Evolutionary conservation across 2,888 invertebrate genomes (phyloP), one percentile per base, ranked within the genome.

Genomic region (Zaprionus obscuricornis): DNA sequence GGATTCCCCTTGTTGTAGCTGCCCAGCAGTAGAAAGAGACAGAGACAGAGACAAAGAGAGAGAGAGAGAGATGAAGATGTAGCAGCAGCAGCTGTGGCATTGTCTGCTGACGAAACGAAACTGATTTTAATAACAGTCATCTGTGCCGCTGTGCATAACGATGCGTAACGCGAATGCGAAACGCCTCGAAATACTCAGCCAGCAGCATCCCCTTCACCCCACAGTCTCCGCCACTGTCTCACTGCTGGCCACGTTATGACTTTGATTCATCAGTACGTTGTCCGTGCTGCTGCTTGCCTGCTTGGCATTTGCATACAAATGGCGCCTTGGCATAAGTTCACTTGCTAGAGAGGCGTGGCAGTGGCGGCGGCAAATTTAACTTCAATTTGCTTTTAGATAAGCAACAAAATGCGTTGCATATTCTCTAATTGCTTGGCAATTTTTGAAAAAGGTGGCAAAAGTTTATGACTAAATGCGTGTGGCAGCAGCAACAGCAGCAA

Each of bases 131-230:
- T 86, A 85, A 82, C 84, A 78, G 82, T 86, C 87, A 86, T 85
- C 81, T 85, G n/a, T n/a, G 84, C 79, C 73, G 75, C 70, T 84
- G 78, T 74, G 86, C 85, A 83, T 88, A 89, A 88, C 88, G 89
- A 88, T 67, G 85, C 89, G 88, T 86, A 82, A 82, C 81, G 71
- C 56, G 60, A 73, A 68, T 37, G 67, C 57, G 49, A 52, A 54
- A 36, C 10, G 40, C 16, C 46, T 27, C 31, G 16, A 47, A 52
- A 27, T 4, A 7, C 22, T 5, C 4, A 36, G 59, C n/a, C 29
- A 29, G 29, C 29, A 10, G 29, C 8, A 29, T 3, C 29, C 3
- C 3, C 29, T 31, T 36, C 31, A 8, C 27, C 11, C 18, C 36
- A 26, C 18, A 17, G 27, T 10, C 20, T n/a, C 3, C 54, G 33